Evolutionary conservation across 2,888 invertebrate species (phyloP).

Genomic region (Erebia aethiops): DNA sequence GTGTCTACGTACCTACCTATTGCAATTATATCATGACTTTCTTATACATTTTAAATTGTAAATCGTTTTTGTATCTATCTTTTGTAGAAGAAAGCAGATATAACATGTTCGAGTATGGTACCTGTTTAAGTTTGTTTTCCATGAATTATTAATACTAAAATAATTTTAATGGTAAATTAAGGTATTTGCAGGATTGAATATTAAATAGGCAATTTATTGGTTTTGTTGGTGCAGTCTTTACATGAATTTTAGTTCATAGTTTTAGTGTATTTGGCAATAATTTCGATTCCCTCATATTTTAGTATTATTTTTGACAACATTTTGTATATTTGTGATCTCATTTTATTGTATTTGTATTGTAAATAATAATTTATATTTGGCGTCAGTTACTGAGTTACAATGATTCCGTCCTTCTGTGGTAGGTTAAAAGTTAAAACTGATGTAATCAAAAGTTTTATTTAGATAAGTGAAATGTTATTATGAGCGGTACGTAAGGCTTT

Average conservation of each 20-base stretch:
- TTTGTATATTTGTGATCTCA: constrained; percentile 72
- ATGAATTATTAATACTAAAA: no score
- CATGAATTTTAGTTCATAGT: constrained; percentile 15
- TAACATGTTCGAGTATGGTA: no score
- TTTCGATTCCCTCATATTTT: constrained; percentile 28
- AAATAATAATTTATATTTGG: constrained; percentile 60
- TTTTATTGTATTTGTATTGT: constrained; percentile 54
- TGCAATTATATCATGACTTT: not conserved
- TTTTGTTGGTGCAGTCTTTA: constrained; percentile 22
- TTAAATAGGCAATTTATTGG: no score
- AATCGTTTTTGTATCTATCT: not conserved
- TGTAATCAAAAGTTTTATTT: constrained; percentile 11
- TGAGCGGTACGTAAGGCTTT: not conserved
- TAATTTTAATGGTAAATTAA: no score
- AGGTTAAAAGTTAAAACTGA: constrained; percentile 2
- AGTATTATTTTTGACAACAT: constrained; percentile 35
- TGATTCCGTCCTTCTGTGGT: constrained; percentile 36
- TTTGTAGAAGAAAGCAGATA: not conserved
- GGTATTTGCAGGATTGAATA: no score
- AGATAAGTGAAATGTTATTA: not conserved
- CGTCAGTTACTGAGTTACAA: constrained; percentile 43
- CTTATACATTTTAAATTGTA: not conserved
- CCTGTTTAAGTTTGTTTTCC: no score
- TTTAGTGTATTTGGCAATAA: constrained; percentile 32
- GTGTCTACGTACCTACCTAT: not conserved